A percentile compares a stretch with the other conserved stretches of the same genome.
These are phyloP conservation scores for Drosophila takahashii DNA, from an alignment of 1,140 invertebrate genomes.

Conservation along the genomic window DNA sequence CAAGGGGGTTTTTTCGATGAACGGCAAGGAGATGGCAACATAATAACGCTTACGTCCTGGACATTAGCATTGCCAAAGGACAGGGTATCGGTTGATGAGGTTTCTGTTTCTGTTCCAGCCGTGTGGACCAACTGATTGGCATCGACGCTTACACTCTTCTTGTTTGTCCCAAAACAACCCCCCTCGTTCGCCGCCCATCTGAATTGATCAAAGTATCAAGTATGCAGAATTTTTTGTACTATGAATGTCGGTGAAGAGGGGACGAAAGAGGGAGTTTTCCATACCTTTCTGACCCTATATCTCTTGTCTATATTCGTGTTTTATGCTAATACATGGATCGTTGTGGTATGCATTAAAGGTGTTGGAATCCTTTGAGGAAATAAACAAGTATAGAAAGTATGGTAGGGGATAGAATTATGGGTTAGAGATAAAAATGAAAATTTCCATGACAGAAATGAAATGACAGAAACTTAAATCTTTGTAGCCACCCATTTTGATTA, in stretches of 20 bases:
- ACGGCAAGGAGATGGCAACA: constrained; percentile 34
- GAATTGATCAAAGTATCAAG: constrained; percentile 78
- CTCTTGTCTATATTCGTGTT: constrained; percentile 33
- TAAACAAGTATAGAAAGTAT: constrained; percentile 20
- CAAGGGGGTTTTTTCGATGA: not conserved
- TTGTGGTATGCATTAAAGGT: constrained; percentile 23
- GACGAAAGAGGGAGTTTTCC: constrained; percentile 4
- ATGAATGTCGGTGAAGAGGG: constrained; percentile 2
- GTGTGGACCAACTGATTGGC: constrained; percentile 41
- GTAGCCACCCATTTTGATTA: no score
- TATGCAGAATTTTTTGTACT: constrained; percentile 70
- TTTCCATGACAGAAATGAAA: not conserved
- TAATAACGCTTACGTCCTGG: constrained; percentile 52
- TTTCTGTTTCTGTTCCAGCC: not conserved
- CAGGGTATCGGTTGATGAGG: constrained; percentile 1
- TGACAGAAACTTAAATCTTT: no score
- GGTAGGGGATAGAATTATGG: not conserved
- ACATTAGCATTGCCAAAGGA: constrained; percentile 48
- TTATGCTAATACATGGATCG: constrained; percentile 39
- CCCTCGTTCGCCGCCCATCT: constrained; percentile 8
- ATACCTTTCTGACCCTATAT: constrained; percentile 19
- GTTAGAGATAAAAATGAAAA: not conserved
- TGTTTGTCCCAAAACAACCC: constrained; percentile 37
- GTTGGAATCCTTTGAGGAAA: constrained; percentile 49
- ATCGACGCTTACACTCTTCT: constrained; percentile 20